A percentile compares a stretch with the other conserved stretches of the same genome.
These are phyloP conservation scores for Helicolenus hilgendorfi DNA, from an alignment of 2,797 vertebrate species.

Conservation along the genomic window DNA sequence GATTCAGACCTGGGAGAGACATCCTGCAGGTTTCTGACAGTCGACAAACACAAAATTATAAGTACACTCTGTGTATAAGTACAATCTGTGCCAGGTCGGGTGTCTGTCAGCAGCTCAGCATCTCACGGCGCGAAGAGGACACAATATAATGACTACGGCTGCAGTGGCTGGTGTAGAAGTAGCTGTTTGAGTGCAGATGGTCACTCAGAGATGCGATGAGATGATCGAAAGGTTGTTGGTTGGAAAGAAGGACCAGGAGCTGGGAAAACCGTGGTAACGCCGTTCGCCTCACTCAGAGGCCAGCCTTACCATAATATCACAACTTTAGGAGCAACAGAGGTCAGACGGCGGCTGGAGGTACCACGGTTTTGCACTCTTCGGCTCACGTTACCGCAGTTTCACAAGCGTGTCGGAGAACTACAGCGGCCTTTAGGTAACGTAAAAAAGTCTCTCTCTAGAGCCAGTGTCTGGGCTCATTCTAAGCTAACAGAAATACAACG, in stretches of 20 bases:
- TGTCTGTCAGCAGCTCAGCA: conserved; percentile 41
- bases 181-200: neutral
- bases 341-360: no score
- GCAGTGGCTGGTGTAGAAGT: neutral
- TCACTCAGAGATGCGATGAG: neutral
- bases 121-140: conserved; percentile 23
- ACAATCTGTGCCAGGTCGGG: conserved; percentile 28
- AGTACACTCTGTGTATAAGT: neutral
- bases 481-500: no score
- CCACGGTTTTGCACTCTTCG: no score
- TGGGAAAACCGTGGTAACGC: no score
- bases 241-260: neutral
- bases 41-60: conserved; percentile 56
- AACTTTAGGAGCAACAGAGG: no score
- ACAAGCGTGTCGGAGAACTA: no score
- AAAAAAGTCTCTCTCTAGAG: no score
- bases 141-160: conserved; percentile 40
- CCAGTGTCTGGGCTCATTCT: no score
- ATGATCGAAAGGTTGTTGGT: conserved; percentile 17
- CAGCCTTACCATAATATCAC: no score
- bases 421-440: no score
- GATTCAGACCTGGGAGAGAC: conserved; percentile 30
- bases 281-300: no score
- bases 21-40: conserved; percentile 44
- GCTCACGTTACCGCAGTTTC: no score